Evolutionary conservation across 2,797 vertebrate species (phyloP).

Genomic region (Hydrocynus forskahlii): DNA sequence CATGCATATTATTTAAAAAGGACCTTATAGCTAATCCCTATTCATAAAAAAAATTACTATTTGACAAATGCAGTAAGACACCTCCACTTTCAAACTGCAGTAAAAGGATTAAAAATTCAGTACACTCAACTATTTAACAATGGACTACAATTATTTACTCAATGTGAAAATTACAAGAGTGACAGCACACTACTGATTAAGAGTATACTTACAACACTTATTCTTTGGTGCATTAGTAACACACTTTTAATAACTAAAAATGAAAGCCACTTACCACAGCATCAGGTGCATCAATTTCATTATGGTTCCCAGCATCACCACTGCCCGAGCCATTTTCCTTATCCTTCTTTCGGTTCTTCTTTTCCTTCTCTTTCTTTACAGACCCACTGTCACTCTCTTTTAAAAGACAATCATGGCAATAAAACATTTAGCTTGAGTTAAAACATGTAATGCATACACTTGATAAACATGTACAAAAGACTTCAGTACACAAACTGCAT

Average conservation of each 20-base stretch:
- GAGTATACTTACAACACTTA: not conserved
- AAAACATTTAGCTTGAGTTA: too few relatives aligned
- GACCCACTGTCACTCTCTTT: slow-evolving; percentile 90
- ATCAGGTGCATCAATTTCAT: slow-evolving; percentile 88
- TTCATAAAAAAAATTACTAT: not conserved
- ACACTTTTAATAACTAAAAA: not conserved
- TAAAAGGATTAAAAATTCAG: not conserved
- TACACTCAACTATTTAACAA: too few relatives aligned
- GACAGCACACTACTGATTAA: too few relatives aligned
- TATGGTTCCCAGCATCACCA: slow-evolving; percentile 79
- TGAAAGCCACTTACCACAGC: slow-evolving; percentile 81
- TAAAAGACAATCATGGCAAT: not conserved
- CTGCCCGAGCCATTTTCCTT: slow-evolving; percentile 96
- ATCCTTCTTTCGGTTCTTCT: slow-evolving; percentile 97
- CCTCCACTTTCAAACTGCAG: too few relatives aligned
- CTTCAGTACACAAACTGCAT: too few relatives aligned
- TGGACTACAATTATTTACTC: too few relatives aligned
- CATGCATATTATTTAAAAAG: not conserved
- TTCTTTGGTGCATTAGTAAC: not conserved
- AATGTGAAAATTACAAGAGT: too few relatives aligned
- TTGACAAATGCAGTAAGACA: not conserved
- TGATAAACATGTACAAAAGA: too few relatives aligned
- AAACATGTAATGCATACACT: too few relatives aligned
- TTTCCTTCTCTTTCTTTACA: slow-evolving; percentile 96
- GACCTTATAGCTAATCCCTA: not conserved